Conservation (phyloP, 2,888 invertebrate genomes). For the Autographa gamma region DNA sequence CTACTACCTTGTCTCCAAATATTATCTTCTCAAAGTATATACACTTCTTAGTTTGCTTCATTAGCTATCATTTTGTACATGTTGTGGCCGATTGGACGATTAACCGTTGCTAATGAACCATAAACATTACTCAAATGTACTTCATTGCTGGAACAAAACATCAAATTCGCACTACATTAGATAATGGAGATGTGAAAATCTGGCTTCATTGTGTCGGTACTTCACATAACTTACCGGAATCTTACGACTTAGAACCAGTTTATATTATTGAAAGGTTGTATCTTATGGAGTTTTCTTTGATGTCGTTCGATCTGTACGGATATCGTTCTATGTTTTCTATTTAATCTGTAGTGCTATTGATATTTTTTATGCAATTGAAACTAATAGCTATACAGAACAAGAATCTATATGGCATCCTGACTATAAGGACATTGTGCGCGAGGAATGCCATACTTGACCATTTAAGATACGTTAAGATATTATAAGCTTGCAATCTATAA, state of each 20-base stretch:
- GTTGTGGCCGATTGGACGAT: slow-evolving; percentile 1
- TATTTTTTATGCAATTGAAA: background rate
- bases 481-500: background rate
- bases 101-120: slow-evolving; percentile 2
- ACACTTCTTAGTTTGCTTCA: background rate
- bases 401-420: background rate
- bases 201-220: background rate
- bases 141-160: background rate
- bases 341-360: too few relatives aligned
- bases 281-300: too few relatives aligned
- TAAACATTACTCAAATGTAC: slow-evolving; percentile 1
- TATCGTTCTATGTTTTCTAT: too few relatives aligned
- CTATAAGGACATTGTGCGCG: background rate
- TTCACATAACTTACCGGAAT: background rate
- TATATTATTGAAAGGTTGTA: too few relatives aligned
- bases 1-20: background rate
- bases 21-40: background rate
- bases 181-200: background rate
- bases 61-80: background rate
- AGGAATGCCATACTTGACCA: background rate
- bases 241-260: background rate
- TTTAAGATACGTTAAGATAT: background rate
- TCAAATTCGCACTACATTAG: background rate
- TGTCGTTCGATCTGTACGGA: too few relatives aligned
- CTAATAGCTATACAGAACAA: background rate